Evolutionary conservation across 1,140 invertebrate genomes (phyloP), one percentile per base, ranked within the genome.

Genomic region (Plodia interpunctella): DNA sequence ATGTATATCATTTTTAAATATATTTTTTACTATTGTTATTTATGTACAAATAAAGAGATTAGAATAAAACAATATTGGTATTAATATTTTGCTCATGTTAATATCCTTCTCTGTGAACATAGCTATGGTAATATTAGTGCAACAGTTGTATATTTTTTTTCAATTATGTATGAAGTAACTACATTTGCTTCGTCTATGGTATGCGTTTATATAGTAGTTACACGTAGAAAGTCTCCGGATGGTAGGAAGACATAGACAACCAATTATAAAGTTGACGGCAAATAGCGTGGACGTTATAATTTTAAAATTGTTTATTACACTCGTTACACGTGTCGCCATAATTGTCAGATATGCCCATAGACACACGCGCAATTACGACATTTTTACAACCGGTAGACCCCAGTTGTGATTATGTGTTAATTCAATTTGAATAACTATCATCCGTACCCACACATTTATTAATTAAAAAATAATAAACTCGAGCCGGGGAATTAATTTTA

Each of bases 221-320:
- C 32, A 52, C 28, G 9, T 13, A 44, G 38, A 44, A 44, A 44
- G 38, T 44, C 38, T 17, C 32, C 15, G 38, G 38, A 32, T 32
- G 30, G 8, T 32, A 1, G 8, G 30, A 4, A n/a, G n/a, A 15
- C n/a, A n/a, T n/a, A 15, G 13, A 44, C 38, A 44, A 44, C 38
- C 38, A 44, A 44, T 44, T 44, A 44, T 44, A 44, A 44, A 44
- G 38, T 44, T 44, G 38, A 44, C 38, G n/a, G 38, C 38, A 17
- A 44, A 1, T 15, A n/a, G 13, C 38, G 38, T 44, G 38, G 15
- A 44, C 38, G 38, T 44, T 15, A 44, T 44, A 44, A 44, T 44
- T 44, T 44, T 15, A 44, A 44, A 44, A 44, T 44, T 44, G 38
- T 44, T 44, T 44, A 44, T 44, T 44, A 44, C 38, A 44, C 38